These are phyloP conservation scores for Mylabris sibirica DNA, from an alignment of 2,888 invertebrate species.

Conservation along the genomic window DNA sequence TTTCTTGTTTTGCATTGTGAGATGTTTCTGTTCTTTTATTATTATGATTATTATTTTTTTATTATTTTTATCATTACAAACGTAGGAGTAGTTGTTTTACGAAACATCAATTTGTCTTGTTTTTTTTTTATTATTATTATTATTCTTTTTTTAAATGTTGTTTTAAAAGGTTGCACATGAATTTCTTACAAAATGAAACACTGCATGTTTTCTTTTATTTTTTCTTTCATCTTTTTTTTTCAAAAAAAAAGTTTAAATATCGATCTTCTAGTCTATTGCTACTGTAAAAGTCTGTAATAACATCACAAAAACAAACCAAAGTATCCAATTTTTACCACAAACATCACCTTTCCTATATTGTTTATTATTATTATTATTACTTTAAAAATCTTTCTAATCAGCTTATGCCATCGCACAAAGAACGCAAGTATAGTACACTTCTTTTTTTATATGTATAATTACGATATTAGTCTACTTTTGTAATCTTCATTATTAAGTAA, in stretches of 20 bases:
- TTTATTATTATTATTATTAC: conserved; percentile 19
- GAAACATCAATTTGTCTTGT: not conserved
- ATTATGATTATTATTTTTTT: conserved; percentile 6
- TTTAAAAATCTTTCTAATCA: conserved; percentile 27
- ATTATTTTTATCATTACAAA: not conserved
- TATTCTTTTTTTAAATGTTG: not conserved
- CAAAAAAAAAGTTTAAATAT: conserved; percentile 14
- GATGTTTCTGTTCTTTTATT: conserved; percentile 3
- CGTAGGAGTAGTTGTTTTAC: not conserved
- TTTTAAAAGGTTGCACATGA: not conserved
- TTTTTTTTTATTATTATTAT: not conserved
- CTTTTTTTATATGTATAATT: conserved; percentile 43
- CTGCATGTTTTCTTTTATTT: conserved; percentile 25
- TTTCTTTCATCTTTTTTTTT: conserved; percentile 16
- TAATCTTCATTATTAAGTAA: conserved; percentile 44
- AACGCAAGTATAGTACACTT: conserved; percentile 53
- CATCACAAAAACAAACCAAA: conserved; percentile 42
- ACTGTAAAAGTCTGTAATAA: conserved; percentile 27
- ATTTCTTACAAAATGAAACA: not conserved
- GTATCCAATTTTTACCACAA: conserved; percentile 32
- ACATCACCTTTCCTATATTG: conserved; percentile 32
- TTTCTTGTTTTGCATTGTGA: conserved; percentile 8
- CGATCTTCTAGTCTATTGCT: conserved; percentile 37
- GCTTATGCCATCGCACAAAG: conserved; percentile 52
- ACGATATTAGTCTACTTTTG: conserved; percentile 29